phyloP scores from a whole-genome alignment of 1,140 invertebrate genomes.

The Hyles vespertilio region DNA sequence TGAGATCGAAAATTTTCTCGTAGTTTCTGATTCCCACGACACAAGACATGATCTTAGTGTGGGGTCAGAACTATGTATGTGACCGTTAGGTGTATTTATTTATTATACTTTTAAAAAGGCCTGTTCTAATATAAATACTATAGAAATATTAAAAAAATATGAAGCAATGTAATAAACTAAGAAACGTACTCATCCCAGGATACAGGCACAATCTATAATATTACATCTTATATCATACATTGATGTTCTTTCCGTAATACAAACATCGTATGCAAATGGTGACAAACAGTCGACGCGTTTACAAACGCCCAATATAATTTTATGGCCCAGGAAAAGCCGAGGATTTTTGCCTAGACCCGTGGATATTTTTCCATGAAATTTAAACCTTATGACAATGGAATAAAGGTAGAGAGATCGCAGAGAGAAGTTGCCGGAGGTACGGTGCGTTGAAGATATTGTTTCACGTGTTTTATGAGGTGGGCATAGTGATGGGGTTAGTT shows the following conservation, averaged over 20 bases:
- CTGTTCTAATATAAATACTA: too few species aligned
- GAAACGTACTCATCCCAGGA: too few species aligned
- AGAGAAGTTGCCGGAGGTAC: constrained; percentile 19
- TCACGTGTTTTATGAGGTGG: constrained; percentile 73
- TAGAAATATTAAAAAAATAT: too few species aligned
- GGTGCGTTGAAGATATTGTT: constrained; percentile 66
- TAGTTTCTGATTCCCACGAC: too few species aligned
- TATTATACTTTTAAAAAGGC: too few species aligned
- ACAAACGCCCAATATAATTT: constrained; percentile 73
- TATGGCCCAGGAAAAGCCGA: constrained; percentile 66
- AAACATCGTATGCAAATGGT: constrained; percentile 68
- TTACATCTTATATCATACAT: too few species aligned
- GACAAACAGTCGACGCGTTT: constrained; percentile 69
- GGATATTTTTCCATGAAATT: neutral
- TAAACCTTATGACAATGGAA: constrained; percentile 23
- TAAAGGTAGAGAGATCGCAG: constrained; percentile 19
- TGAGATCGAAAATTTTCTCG: too few species aligned
- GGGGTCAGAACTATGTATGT: too few species aligned
- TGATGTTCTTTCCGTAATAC: constrained; percentile 31
- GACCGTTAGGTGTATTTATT: too few species aligned
- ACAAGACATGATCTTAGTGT: too few species aligned
- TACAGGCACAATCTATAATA: too few species aligned
- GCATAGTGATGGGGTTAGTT: constrained; percentile 3
- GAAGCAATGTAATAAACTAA: too few species aligned
- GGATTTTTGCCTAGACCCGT: constrained; percentile 30